A percentile compares a stretch with the other conserved stretches of the same genome.
These are phyloP conservation scores for Mirza zaza DNA, from an alignment of 2,113 vertebrate species.

Conservation along the genomic window DNA sequence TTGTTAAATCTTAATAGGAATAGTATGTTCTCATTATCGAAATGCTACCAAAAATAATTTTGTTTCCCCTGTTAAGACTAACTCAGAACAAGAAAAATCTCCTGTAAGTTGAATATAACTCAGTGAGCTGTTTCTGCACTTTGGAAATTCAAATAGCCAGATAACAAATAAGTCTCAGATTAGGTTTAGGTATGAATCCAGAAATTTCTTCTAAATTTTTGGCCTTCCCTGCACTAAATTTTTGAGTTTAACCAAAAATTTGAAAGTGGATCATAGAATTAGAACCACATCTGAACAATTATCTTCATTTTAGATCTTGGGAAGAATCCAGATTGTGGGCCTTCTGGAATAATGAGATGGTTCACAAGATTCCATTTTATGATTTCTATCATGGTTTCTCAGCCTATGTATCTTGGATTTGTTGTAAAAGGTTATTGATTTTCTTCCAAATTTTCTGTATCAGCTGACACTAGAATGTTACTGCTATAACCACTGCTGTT, in stretches of 20 bases:
- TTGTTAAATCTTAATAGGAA: background rate
- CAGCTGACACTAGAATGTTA: background rate
- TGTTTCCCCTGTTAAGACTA: background rate
- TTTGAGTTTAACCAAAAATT: slow-evolving; percentile 31
- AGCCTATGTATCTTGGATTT: background rate
- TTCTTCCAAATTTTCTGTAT: background rate
- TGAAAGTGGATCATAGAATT: slow-evolving; percentile 39
- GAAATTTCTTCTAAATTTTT: background rate
- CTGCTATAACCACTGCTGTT: background rate
- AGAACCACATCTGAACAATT: background rate
- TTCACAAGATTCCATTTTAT: slow-evolving; percentile 28
- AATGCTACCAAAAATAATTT: slow-evolving; percentile 33
- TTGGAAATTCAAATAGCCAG: slow-evolving; percentile 27
- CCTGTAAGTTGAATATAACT: background rate
- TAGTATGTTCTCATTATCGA: slow-evolving; percentile 31
- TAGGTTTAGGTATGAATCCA: background rate
- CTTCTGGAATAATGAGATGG: background rate
- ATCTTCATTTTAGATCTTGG: background rate
- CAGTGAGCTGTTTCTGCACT: background rate
- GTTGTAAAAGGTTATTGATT: background rate
- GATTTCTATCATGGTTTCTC: background rate
- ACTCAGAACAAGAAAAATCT: background rate
- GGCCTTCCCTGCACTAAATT: background rate
- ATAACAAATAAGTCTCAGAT: background rate
- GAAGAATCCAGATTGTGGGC: background rate